Evolutionary conservation across 2,888 invertebrate species (phyloP), one percentile per base, ranked within the genome.

Genomic region (Hypomecis atomaria): DNA sequence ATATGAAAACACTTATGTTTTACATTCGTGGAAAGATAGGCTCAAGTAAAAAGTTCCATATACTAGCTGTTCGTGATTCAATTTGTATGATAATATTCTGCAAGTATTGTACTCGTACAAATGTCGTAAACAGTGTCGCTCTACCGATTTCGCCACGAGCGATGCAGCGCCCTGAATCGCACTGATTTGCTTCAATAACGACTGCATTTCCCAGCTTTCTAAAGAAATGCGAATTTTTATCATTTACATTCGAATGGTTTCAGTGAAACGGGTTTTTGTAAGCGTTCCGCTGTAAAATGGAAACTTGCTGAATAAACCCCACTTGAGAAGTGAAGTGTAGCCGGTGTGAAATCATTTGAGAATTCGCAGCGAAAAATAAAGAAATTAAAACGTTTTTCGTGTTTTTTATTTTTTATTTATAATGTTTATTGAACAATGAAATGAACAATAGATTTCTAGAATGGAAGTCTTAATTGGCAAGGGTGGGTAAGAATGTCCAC

Each of bases 101-200:
- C 23, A 23, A 23, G 3, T 23, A 23, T 23, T 23, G 23, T 23
- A 23, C 23, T 23, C 23, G 23, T 23, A 23, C 42, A 43, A 43
- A 10, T 43, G n/a, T 43, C 42, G 10, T 43, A 43, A n/a, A 43
- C 45, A 23, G 8, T 33, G n/a, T 33, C 49, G 8, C 13, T 11
- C 37, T 9, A 11, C 37, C 11, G 34, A 6, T 11, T 43, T 43
- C 6, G 9, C 45, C 5, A 5, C 6, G 13, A 45, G 33, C 42
- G 8, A 10, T 0, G 11, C 42, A n/a, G 8, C 34, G 11, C 61
- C 59, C 63, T 66, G 65, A 66, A 65, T 55, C 57, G 40, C 48
- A 47, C 33, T 65, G 59, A 67, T 71, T 67, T 64, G 58, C 71
- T 66, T 67, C 61, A 59, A 62, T 62, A 62, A 48, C 40, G 54